Conservation (phyloP, 2,113 vertebrate genomes). For the Morone saxatilis region DNA sequence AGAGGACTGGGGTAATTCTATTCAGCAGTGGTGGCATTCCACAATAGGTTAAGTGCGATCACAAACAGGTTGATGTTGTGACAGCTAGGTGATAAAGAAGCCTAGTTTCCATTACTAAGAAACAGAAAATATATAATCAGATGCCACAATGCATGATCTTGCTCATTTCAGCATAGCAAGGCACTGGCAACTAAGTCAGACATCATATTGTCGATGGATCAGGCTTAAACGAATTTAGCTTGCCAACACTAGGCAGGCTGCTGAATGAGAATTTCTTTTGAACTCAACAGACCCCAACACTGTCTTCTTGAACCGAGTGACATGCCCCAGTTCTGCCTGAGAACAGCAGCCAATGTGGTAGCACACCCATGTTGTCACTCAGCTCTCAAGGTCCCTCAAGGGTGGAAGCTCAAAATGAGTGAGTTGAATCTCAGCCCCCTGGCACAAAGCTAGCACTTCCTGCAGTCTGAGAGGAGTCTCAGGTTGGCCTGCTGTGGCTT, state of each 20-base stretch:
- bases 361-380: conserved; percentile 35
- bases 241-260: conserved; percentile 14
- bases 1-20: neutral
- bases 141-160: conserved; percentile 3
- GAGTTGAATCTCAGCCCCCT: conserved; percentile 45
- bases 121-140: neutral
- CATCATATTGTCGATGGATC: conserved; percentile 26
- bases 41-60: neutral
- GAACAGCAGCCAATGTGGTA: conserved; percentile 47
- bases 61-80: neutral
- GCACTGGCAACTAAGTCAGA: conserved; percentile 13
- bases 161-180: conserved; percentile 11
- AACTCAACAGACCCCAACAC: conserved; percentile 28
- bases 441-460: conserved; percentile 31
- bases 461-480: conserved; percentile 49
- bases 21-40: neutral
- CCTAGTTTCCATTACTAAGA: conserved; percentile 6
- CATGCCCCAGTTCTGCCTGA: conserved; percentile 38
- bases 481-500: neutral
- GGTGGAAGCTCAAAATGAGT: conserved; percentile 58
- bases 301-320: conserved; percentile 49
- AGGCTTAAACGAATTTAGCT: conserved; percentile 11
- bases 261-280: conserved; percentile 9
- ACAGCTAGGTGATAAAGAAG: conserved; percentile 1
- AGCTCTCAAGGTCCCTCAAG: conserved; percentile 38